Base-by-base conservation (phyloP, 2,888 invertebrate species). In the Microchrysa polita region DNA sequence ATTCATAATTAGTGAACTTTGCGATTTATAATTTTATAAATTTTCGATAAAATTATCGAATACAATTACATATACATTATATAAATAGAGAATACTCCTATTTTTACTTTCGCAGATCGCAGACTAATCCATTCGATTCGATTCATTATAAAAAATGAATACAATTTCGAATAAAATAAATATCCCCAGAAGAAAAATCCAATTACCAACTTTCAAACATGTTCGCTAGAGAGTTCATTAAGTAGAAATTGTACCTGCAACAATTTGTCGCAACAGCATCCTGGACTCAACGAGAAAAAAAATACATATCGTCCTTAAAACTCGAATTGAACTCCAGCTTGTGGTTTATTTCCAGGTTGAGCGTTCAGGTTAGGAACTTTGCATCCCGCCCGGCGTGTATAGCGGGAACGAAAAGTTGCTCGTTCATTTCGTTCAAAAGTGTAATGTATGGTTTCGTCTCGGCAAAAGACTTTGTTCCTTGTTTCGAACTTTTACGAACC, bases 401-500 rank as follows among this genome's bases (percentile, higher is more conserved):
- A n/a, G n/a, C 34, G 22, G 18, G n/a, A n/a, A 57, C 40, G 55
- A 14, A 69, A 69, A 57, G 55, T 69, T 69, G 18, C 40, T 34
- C 55, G 55, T 69, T 69, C 18, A 69, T 55, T 57, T 57, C 48
- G 12, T n/a, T n/a, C 22, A 40, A 44, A 48, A 20, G 44, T 18
- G 65, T 55, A 69, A 34, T 23, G 57, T 57, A 57, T 55, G 52
- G 27, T 40, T 69, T 18, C 52, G 57, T 34, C 16, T 5, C 55
- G 18, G 53, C 67, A 55, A 69, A 57, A 55, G 57, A 57, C 69
- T 69, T 55, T 69, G 55, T 40, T 69, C 57, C 69, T 40, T 69
- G 57, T 55, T 69, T 23, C 7, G 48, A 67, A 69, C 55, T 69
- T 69, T 40, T 40, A n/a, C 69, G 55, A 69, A 55, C 57, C 69